These are phyloP conservation scores for Brachirus orientalis DNA, from an alignment of 2,113 vertebrate genomes.

Conservation along the genomic window DNA sequence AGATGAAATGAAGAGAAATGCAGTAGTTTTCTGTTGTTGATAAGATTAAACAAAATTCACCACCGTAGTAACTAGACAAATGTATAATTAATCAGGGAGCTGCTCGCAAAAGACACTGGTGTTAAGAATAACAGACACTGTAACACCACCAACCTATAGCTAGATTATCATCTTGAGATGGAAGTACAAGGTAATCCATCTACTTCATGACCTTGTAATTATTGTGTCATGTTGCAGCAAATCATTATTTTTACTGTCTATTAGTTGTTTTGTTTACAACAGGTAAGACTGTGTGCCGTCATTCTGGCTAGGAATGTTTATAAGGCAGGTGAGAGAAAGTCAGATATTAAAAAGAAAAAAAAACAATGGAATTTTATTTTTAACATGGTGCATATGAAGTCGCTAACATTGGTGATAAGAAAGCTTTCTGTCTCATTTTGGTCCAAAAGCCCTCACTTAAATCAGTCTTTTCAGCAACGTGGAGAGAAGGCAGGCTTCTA, in stretches of 20 bases:
- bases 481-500: slow-evolving; percentile 11
- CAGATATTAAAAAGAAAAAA: slow-evolving; percentile 25
- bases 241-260: not conserved
- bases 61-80: not conserved
- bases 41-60: not conserved
- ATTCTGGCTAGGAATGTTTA: too few relatives aligned
- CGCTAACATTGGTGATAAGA: too few relatives aligned
- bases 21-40: not conserved
- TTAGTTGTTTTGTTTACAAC: not conserved
- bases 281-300: too few relatives aligned
- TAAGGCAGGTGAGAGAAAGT: slow-evolving; percentile 2
- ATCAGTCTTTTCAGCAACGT: slow-evolving; percentile 4
- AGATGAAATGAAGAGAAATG: not conserved
- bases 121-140: not conserved
- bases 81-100: not conserved
- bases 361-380: too few relatives aligned
- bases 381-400: too few relatives aligned
- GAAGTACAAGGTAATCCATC: not conserved
- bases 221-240: not conserved
- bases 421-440: not conserved
- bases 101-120: not conserved
- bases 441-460: slow-evolving; percentile 1
- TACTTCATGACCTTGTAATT: not conserved
- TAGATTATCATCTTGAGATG: not conserved
- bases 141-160: not conserved